Evolutionary conservation across 2,113 vertebrate species (phyloP), one percentile per base, ranked within the genome.

Genomic region (Toxotes chatareus): DNA sequence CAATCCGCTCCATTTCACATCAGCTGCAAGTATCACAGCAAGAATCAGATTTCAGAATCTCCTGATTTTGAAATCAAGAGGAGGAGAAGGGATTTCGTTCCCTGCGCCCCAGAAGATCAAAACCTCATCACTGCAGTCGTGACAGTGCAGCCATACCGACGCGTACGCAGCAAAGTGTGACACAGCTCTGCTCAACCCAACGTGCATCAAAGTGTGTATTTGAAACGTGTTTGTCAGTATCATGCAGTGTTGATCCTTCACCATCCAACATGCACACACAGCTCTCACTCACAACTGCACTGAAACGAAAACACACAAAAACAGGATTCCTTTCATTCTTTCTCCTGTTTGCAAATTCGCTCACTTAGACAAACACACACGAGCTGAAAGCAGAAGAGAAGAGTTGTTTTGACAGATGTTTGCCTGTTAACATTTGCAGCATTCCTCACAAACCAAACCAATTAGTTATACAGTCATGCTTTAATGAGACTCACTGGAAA

Each of bases 191-290:
- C 34, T 79, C 69, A 56, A 76, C 73, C 84, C 71, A 40, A 69
- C 60, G 80, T 88, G 84, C 84, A 76, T 68, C 64, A 34, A 64
- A 32, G 32, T 82, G 64, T 47, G 68, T 42, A 8, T 53, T 56
- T 11, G 2, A 16, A 21, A 80, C 80, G 80, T 79, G 9, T 76
- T 67, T 49, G 67, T 82, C 79, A 73, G 70, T 17, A 38, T 79
- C 93, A 93, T 93, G 93, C 91, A 85, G 73, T 57, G 75, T 46
- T 67, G 79, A 73, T 88, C 87, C 85, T 75, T 86, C 82, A 81
- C 89, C 91, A 73, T 86, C 83, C 72, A 32, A 85, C 92, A 89
- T 90, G 87, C 86, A 82, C 82, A 32, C 75, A 19, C 66, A 11
- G 47, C 36, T 64, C 68, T 42, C 31, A 31, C 72, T 53, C 60